A percentile compares a stretch with the other conserved stretches of the same genome.
These are phyloP conservation scores for Platycercus adscitus DNA, from an alignment of 2,113 vertebrate species.

Conservation along the genomic window DNA sequence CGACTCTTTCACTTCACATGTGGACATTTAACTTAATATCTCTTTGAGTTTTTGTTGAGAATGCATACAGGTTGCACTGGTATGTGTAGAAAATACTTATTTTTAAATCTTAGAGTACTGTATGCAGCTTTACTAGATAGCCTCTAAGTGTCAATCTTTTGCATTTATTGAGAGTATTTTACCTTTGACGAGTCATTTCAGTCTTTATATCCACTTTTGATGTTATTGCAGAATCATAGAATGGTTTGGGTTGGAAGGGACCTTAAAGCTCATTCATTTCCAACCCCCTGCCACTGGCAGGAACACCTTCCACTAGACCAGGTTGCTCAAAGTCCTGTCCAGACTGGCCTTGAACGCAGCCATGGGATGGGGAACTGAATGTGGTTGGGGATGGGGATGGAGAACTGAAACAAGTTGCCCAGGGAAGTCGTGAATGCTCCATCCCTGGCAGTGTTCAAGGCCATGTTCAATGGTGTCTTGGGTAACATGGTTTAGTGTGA, in stretches of 20 bases:
- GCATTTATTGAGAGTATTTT: background rate
- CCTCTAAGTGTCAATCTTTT: background rate
- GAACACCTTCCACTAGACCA: background rate
- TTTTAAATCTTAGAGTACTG: background rate
- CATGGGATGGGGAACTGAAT: background rate
- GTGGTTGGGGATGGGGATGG: background rate
- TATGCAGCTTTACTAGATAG: background rate
- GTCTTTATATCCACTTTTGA: background rate
- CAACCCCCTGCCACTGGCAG: background rate
- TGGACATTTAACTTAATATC: background rate
- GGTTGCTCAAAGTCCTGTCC: background rate
- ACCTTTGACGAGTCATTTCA: background rate
- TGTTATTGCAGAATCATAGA: background rate
- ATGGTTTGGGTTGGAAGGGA: background rate
- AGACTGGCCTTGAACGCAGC: background rate
- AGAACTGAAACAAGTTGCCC: background rate
- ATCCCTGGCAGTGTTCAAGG: background rate
- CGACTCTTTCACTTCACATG: background rate
- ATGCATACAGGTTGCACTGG: background rate
- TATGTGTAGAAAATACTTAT: background rate
- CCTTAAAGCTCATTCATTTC: background rate
- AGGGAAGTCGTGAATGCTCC: background rate
- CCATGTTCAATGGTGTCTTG: background rate
- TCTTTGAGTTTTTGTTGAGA: background rate
- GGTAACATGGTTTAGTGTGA: background rate